phyloP scores from a whole-genome alignment of 2,888 invertebrate genomes.

The Sipha maydis region DNA sequence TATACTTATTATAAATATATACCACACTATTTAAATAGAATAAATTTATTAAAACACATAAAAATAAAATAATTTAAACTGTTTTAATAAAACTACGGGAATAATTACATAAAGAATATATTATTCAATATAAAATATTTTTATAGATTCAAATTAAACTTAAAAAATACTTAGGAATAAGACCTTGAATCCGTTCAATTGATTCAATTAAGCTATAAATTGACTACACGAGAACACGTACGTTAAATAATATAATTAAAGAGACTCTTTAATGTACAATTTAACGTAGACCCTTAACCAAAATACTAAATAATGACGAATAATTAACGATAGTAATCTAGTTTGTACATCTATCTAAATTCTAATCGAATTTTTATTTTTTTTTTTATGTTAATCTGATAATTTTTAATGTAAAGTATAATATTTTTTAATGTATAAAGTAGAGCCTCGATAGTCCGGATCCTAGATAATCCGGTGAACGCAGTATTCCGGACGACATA shows the following conservation, averaged over 20 bases:
- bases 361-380: background rate
- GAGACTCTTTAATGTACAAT: background rate
- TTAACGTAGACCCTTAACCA: background rate
- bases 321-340: background rate
- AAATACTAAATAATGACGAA: background rate
- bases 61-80: background rate
- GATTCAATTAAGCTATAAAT: slow-evolving; percentile 54
- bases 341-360: background rate
- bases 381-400: background rate
- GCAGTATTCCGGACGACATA: too few relatives aligned
- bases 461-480: too few relatives aligned
- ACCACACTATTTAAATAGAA: background rate
- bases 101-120: background rate
- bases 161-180: background rate
- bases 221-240: slow-evolving; percentile 29
- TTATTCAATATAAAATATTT: background rate
- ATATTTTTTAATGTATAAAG: too few relatives aligned
- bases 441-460: too few relatives aligned
- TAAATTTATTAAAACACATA: background rate
- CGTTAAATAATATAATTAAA: slow-evolving; percentile 40
- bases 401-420: background rate
- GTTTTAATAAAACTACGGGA: background rate
- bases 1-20: background rate
- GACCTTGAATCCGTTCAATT: slow-evolving; percentile 46
- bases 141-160: slow-evolving; percentile 5